These are phyloP conservation scores for Coleophora deauratella DNA, from an alignment of 2,888 invertebrate genomes.

Conservation along the genomic window DNA sequence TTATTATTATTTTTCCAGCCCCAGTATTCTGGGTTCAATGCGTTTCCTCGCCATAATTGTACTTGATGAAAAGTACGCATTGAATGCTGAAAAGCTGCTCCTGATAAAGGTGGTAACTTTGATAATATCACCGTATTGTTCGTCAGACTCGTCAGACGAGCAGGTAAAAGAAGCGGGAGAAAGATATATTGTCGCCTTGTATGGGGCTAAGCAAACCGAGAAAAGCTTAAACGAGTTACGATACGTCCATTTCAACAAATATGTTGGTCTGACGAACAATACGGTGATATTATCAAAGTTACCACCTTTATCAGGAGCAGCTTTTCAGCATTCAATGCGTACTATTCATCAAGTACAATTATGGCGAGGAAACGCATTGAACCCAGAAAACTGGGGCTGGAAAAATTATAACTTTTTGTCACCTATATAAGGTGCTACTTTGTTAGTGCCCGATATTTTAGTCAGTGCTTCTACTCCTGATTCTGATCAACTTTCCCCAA, in stretches of 20 bases:
- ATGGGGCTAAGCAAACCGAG: background rate
- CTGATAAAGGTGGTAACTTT: too few species aligned
- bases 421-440: background rate
- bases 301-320: slow-evolving; percentile 8
- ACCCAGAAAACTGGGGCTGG: slow-evolving; percentile 10
- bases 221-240: slow-evolving; percentile 4
- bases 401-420: slow-evolving; percentile 4
- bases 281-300: slow-evolving; percentile 12
- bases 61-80: too few species aligned
- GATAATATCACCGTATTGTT: too few species aligned
- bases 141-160: too few species aligned
- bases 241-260: slow-evolving; percentile 9
- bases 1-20: too few species aligned
- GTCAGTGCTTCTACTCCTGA: too few species aligned
- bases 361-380: slow-evolving; percentile 11
- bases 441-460: too few species aligned
- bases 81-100: too few species aligned
- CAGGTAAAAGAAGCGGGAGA: slow-evolving; percentile 3
- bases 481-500: too few species aligned
- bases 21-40: too few species aligned
- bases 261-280: slow-evolving; percentile 9
- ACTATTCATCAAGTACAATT: slow-evolving; percentile 9
- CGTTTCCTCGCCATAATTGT: too few species aligned
- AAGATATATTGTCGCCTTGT: background rate
- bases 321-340: slow-evolving; percentile 10